These are phyloP conservation scores for Salticus scenicus DNA, from an alignment of 2,888 invertebrate genomes.

Conservation along the genomic window DNA sequence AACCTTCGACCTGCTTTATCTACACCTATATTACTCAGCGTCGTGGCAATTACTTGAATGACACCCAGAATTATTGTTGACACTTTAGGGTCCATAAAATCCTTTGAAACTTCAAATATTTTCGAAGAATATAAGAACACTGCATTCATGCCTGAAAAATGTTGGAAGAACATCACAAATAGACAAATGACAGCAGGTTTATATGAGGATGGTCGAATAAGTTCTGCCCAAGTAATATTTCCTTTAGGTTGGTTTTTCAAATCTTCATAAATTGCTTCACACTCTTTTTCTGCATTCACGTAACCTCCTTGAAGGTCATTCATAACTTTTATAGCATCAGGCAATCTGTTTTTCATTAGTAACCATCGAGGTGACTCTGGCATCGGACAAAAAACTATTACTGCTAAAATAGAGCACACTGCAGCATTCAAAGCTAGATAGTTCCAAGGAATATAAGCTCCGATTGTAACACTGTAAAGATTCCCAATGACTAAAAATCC, in stretches of 20 bases:
- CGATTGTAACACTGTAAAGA: conserved; percentile 84
- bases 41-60: conserved; percentile 91
- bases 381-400: conserved; percentile 86
- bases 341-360: conserved; percentile 76
- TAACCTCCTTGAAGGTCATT: conserved; percentile 88
- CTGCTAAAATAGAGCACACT: conserved; percentile 85
- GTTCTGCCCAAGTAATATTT: conserved; percentile 80
- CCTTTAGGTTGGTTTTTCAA: conserved; percentile 77
- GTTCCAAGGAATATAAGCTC: conserved; percentile 87
- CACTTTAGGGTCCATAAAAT: conserved; percentile 84
- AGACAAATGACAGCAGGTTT: conserved; percentile 88
- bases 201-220: conserved; percentile 83
- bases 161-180: conserved; percentile 95
- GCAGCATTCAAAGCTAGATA: conserved; percentile 87
- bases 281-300: conserved; percentile 84
- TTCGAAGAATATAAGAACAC: conserved; percentile 92
- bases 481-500: conserved; percentile 90
- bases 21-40: conserved; percentile 89
- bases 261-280: conserved; percentile 76
- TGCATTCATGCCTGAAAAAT: conserved; percentile 95
- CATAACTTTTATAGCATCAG: conserved; percentile 85
- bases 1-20: conserved; percentile 93
- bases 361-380: conserved; percentile 89
- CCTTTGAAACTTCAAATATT: conserved; percentile 90
- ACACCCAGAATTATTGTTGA: conserved; percentile 90